A percentile compares a stretch with the other conserved stretches of the same genome.
Evolutionary conservation across 2,888 invertebrate species (phyloP).

Genomic region (Euspilapteryx auroguttella): DNA sequence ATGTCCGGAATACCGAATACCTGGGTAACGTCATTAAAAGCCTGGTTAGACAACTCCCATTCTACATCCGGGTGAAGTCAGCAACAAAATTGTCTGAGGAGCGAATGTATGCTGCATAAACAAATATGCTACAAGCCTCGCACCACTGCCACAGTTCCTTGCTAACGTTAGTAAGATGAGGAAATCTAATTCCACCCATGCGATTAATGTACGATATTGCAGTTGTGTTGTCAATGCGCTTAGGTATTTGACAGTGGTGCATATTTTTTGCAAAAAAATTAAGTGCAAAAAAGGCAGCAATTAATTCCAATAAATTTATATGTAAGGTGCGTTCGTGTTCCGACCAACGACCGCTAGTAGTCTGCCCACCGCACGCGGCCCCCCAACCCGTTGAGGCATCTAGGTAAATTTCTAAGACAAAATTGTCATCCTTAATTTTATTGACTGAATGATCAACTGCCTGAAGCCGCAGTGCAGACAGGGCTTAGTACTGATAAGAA

Average conservation of each 20-base stretch:
- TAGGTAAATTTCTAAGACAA: conserved; percentile 1
- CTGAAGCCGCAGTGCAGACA: conserved; percentile 1
- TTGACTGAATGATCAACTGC: neutral
- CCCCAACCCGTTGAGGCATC: conserved; percentile 5
- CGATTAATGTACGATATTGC: no score
- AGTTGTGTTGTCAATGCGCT: conserved; percentile 4
- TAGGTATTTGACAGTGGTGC: conserved; percentile 1
- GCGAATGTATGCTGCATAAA: conserved; percentile 5
- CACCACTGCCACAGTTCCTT: conserved; percentile 4
- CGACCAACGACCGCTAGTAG: conserved; percentile 2
- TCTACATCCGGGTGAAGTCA: conserved; percentile 1
- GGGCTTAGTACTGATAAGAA: no score
- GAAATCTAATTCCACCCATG: no score
- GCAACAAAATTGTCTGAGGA: conserved; percentile 3
- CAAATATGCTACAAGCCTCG: conserved; percentile 1
- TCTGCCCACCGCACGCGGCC: neutral
- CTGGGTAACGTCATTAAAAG: neutral
- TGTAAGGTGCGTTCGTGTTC: neutral
- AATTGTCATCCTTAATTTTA: neutral
- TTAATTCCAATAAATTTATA: conserved; percentile 3
- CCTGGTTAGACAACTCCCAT: conserved; percentile 2
- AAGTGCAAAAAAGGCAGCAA: conserved; percentile 4
- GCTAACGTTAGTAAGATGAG: neutral
- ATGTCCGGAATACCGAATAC: conserved; percentile 5
- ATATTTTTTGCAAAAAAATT: conserved; percentile 3